Conservation (phyloP, 2,797 vertebrate genomes). For the Poeciliopsis turneri region DNA sequence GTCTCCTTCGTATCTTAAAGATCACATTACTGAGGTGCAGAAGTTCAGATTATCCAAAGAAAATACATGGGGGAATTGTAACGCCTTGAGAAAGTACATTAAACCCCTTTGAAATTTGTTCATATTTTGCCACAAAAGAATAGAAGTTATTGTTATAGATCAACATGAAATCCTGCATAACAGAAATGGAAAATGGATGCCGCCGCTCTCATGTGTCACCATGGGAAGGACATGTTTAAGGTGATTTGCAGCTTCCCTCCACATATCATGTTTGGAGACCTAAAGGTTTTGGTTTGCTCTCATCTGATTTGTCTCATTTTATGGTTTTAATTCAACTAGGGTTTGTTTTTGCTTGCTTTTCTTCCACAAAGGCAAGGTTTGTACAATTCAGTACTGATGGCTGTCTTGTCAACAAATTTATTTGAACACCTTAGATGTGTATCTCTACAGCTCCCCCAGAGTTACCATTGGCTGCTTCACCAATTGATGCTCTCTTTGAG, state of each 20-base stretch:
- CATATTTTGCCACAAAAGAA: neutral
- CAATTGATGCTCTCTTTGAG: neutral
- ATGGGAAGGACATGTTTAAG: neutral
- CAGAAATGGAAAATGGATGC: neutral
- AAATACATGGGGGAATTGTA: conserved; percentile 31
- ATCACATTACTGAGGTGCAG: conserved; percentile 40
- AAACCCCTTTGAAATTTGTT: neutral
- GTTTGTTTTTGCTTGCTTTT: neutral
- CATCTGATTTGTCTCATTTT: neutral
- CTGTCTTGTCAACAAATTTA: neutral
- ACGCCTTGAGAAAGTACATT: neutral
- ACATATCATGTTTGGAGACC: neutral
- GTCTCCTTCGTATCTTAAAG: conserved; percentile 34
- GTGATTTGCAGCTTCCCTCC: neutral
- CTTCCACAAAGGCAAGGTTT: neutral
- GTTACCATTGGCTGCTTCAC: neutral
- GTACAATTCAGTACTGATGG: neutral
- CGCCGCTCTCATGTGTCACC: neutral
- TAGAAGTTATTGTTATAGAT: neutral
- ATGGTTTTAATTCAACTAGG: neutral
- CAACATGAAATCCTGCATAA: neutral
- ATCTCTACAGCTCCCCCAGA: neutral
- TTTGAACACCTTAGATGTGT: neutral
- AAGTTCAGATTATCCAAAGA: conserved; percentile 43
- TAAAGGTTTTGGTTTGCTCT: neutral